phyloP scores from a whole-genome alignment of 2,888 invertebrate genomes.

The Doris montereyensis region DNA sequence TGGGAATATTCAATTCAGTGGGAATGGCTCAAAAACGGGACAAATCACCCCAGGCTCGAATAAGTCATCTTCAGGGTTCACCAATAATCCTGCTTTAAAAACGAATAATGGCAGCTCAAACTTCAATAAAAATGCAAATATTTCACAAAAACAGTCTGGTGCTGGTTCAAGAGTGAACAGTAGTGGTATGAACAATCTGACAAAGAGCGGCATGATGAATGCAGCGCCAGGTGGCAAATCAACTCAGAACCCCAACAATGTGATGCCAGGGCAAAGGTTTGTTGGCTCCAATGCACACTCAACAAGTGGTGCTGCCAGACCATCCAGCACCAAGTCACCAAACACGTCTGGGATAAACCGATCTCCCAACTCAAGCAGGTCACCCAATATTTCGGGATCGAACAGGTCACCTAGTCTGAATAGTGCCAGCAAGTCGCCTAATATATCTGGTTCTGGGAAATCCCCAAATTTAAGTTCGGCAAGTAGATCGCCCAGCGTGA shows the following conservation, averaged over 20 bases:
- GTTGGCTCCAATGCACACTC: too few relatives aligned
- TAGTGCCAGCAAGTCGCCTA: constrained; percentile 32
- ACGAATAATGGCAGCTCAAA: constrained; percentile 27
- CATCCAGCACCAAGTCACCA: constrained; percentile 34
- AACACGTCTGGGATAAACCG: constrained; percentile 16
- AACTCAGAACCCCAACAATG: too few relatives aligned
- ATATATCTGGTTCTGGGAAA: background rate
- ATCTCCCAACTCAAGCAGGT: constrained; percentile 31
- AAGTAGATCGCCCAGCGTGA: background rate
- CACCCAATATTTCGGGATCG: constrained; percentile 24
- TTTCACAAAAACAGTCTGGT: constrained; percentile 17
- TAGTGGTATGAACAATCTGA: too few relatives aligned
- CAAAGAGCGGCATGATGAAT: too few relatives aligned
- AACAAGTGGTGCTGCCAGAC: constrained; percentile 17
- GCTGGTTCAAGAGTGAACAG: constrained; percentile 3
- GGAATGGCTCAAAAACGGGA: constrained; percentile 19
- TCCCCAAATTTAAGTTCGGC: constrained; percentile 12
- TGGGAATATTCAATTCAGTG: constrained; percentile 1
- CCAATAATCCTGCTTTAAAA: constrained; percentile 21
- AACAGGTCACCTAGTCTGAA: constrained; percentile 30
- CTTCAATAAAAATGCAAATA: constrained; percentile 13
- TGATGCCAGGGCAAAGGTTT: too few relatives aligned
- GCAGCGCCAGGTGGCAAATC: too few relatives aligned
- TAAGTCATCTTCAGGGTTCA: background rate
- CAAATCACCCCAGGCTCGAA: background rate